phyloP scores from a whole-genome alignment of 2,797 vertebrate species.

The Darevskia mixta region DNA sequence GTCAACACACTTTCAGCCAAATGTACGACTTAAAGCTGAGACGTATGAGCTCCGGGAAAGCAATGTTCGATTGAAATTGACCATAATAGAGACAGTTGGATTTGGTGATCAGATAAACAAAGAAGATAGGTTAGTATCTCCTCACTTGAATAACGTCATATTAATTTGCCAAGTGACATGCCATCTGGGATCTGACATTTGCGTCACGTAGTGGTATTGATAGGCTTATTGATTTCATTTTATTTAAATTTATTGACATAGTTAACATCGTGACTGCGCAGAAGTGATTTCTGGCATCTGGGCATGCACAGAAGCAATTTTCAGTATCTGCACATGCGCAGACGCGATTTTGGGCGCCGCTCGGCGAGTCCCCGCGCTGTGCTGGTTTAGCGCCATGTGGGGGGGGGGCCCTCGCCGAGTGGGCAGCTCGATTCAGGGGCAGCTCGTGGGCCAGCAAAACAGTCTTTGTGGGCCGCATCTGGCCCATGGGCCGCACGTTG shows the following conservation, averaged over 20 bases:
- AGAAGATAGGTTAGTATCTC: constrained; percentile 85
- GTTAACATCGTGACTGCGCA: too few species aligned
- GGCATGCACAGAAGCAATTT: too few species aligned
- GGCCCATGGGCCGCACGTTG: too few species aligned
- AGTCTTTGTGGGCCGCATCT: too few species aligned
- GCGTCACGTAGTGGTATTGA: not conserved
- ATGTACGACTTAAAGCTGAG: constrained; percentile 89
- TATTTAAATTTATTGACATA: not conserved
- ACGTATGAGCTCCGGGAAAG: constrained; percentile 92
- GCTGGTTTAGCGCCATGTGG: too few species aligned
- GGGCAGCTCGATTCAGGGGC: too few species aligned
- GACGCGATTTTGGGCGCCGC: too few species aligned
- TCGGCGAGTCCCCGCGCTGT: too few species aligned
- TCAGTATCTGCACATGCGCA: too few species aligned
- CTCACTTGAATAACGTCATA: constrained; percentile 2
- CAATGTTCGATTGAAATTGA: constrained; percentile 90
- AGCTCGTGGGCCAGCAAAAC: too few species aligned
- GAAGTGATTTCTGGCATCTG: too few species aligned
- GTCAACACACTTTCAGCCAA: constrained; percentile 91
- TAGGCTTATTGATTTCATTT: not conserved
- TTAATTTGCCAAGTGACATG: constrained; percentile 19
- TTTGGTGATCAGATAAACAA: constrained; percentile 98
- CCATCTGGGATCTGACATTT: constrained; percentile 30
- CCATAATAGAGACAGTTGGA: constrained; percentile 92
- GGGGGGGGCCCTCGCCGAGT: too few species aligned